Base-by-base conservation (phyloP, 2,113 vertebrate genomes). In the Hippocampus zosterae region DNA sequence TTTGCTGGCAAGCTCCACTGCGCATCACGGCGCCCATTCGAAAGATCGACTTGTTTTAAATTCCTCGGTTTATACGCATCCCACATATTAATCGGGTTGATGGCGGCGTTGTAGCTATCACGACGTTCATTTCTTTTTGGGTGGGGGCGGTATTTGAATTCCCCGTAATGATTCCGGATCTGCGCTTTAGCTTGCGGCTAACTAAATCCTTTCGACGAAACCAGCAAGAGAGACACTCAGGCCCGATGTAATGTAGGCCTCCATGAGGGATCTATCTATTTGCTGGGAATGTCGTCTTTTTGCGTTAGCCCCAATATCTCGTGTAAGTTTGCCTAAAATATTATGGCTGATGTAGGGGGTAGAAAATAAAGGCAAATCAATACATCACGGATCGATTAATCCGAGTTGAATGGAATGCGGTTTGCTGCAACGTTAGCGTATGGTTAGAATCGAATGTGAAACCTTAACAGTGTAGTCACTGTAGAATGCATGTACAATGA, bases 1-100 rank as follows among this genome's bases (percentile, higher is more conserved):
- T 73, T 89, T 87, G 76, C 88, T 90, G 88, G 85, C 1, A 41
- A 1, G 69, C 41, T 81, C 77, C 80, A 70, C 74, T 88, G 84
- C 89, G 89, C 83, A 88, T 25, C 70, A 46, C 42, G 41, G n/a
- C n/a, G 57, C 44, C 46, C 42, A 27, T 0, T 15, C 5, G 15
- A 23, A 18, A 46, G 23, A 46, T 23, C 2, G 12, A 44, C 12
- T 65, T 15, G 16, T 16, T 65, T 63, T 15, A 1, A 2, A 46
- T 19, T 65, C 13, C 23, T 46, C 9, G 5, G 7, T 18, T 15
- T 15, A 7, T 6, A 2, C 2, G 15, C 13, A 16, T 29, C 12
- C 11, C 25, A 16, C 19, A 11, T 0, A 9, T 8, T 46, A 10
- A 13, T 10, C 5, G 2, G 3, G 5, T 1, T 1, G 8, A 48